Conservation (phyloP, 1,140 invertebrate species). For the Aphaenogaster ashmeadi region DNA sequence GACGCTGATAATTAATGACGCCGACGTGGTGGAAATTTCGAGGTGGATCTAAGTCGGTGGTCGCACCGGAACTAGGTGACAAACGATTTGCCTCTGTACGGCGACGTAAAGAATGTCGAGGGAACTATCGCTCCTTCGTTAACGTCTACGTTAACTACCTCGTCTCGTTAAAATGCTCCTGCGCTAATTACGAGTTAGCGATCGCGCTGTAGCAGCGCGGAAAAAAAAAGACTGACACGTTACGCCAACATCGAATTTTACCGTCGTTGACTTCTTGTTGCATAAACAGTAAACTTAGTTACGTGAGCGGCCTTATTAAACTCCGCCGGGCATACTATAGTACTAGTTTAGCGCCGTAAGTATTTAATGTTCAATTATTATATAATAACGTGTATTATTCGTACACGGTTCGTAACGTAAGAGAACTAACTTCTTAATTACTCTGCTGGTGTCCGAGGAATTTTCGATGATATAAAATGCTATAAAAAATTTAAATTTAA, state of each 20-base stretch:
- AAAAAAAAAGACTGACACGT: not conserved
- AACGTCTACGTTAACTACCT: conserved; percentile 50
- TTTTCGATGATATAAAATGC: not conserved
- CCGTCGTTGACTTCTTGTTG: not conserved
- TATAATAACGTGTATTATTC: not conserved
- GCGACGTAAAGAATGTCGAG: conserved; percentile 40
- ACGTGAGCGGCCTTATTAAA: conserved; percentile 20
- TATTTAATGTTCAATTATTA: not conserved
- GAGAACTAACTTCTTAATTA: not conserved
- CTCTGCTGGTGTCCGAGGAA: not conserved
- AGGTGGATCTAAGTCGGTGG: conserved; percentile 58
- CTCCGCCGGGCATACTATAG: not conserved
- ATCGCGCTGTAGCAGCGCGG: conserved; percentile 34
- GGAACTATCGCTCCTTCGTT: conserved; percentile 60
- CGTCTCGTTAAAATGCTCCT: conserved; percentile 43
- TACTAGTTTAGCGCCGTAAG: not conserved
- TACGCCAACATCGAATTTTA: conserved; percentile 37
- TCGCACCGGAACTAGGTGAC: conserved; percentile 58
- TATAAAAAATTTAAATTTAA: not conserved
- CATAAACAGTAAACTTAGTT: conserved; percentile 20
- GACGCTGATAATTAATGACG: conserved; percentile 56
- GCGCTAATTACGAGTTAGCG: conserved; percentile 51
- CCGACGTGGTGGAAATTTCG: conserved; percentile 53
- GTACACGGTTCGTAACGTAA: not conserved
- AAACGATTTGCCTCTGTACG: conserved; percentile 55